Evolutionary conservation across 2,797 vertebrate genomes (phyloP).

Genomic region (Chelonia mydas): DNA sequence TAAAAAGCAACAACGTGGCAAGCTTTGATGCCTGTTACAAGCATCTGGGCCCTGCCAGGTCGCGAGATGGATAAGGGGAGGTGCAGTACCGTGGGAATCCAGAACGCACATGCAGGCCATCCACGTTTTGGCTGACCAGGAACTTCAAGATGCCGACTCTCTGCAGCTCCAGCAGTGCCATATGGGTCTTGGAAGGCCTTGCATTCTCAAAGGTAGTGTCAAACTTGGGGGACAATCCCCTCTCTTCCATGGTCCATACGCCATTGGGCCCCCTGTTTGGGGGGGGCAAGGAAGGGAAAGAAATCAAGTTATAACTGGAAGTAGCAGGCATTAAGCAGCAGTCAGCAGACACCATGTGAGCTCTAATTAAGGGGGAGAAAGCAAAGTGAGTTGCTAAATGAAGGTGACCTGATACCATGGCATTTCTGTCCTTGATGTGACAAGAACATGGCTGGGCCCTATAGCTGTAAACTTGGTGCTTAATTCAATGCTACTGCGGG

Average conservation of each 20-base stretch:
- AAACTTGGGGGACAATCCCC: constrained; percentile 91
- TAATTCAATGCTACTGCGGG: background rate
- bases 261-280: constrained; percentile 92
- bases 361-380: rapidly evolving
- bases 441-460: rapidly evolving
- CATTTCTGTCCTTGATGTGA: background rate
- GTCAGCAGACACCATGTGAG: rapidly evolving
- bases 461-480: rapidly evolving
- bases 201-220: constrained; percentile 96
- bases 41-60: rapidly evolving
- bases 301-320: background rate
- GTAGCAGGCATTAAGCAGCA: background rate
- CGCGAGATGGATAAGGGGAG: rapidly evolving
- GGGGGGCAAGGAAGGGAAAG: background rate
- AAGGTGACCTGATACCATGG: background rate
- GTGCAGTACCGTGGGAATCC: constrained; percentile 92
- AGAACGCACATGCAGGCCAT: constrained; percentile 93
- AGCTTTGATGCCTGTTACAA: background rate
- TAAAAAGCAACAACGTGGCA: background rate
- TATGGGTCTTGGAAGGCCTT: constrained; percentile 91
- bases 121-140: constrained; percentile 97
- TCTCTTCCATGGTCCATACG: constrained; percentile 97
- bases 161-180: constrained; percentile 93
- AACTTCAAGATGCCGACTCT: constrained; percentile 91
- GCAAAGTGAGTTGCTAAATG: background rate